Conservation (phyloP, 2,888 invertebrate genomes). For the Pegoplata infirma region DNA sequence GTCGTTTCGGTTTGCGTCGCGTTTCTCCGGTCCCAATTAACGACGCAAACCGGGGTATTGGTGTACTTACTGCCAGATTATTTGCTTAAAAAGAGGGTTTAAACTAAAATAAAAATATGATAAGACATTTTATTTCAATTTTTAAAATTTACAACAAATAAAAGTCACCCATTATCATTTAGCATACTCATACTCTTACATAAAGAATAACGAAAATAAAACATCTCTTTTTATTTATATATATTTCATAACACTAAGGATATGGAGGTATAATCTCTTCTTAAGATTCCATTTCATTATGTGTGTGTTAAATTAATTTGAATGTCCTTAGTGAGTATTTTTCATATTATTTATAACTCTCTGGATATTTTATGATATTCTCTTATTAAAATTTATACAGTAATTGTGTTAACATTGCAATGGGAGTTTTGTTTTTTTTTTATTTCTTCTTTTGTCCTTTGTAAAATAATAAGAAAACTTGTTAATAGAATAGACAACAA, state of each 20-base stretch:
- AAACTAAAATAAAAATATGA: conserved; percentile 8
- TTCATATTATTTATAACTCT: conserved; percentile 21
- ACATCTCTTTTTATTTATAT: conserved; percentile 9
- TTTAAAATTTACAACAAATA: conserved; percentile 10
- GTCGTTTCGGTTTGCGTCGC: too few species aligned
- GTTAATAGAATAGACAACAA: neutral
- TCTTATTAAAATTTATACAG: neutral
- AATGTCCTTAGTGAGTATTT: conserved; percentile 14
- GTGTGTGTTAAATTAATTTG: conserved; percentile 17
- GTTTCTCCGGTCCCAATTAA: too few species aligned
- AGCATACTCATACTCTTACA: neutral
- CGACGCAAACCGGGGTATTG: too few species aligned
- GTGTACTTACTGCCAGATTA: too few species aligned
- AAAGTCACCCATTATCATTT: conserved; percentile 7
- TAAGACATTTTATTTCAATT: conserved; percentile 24
- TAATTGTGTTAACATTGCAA: too few species aligned
- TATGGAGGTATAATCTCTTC: conserved; percentile 10
- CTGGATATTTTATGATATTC: conserved; percentile 9
- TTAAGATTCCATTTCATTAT: neutral
- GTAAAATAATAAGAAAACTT: neutral
- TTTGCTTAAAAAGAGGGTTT: conserved; percentile 3
- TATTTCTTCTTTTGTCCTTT: neutral
- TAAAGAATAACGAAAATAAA: too few species aligned
- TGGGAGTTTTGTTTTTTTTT: neutral
- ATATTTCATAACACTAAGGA: neutral